A percentile compares a stretch with the other conserved stretches of the same genome.
Conservation (phyloP, 1,140 invertebrate species). For the Drosophila parvula region DNA sequence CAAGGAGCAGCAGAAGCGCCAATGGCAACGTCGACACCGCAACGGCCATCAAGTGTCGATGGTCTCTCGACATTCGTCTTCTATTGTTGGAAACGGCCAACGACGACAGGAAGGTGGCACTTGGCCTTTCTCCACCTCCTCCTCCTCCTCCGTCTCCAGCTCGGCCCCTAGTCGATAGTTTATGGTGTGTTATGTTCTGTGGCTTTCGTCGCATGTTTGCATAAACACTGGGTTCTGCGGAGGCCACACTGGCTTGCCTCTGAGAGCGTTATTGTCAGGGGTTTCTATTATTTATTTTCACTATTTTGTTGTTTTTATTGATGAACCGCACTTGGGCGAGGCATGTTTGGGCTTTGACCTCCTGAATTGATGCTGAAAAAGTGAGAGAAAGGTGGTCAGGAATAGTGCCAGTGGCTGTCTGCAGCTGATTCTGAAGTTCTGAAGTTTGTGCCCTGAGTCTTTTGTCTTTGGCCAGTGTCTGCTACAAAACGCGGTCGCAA, state of each 20-base stretch:
- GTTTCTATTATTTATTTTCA: constrained; percentile 39
- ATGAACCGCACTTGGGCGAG: constrained; percentile 32
- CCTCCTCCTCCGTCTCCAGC: constrained; percentile 13
- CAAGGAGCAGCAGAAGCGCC: constrained; percentile 58
- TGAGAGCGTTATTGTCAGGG: constrained; percentile 33
- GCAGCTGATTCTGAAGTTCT: constrained; percentile 17
- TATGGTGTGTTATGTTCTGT: constrained; percentile 60
- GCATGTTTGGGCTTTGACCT: constrained; percentile 44
- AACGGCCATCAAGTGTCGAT: constrained; percentile 65
- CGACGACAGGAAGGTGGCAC: constrained; percentile 27
- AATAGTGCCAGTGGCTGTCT: neutral
- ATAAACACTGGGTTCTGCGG: constrained; percentile 55
- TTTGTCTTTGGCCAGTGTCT: constrained; percentile 38
- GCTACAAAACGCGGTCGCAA: constrained; percentile 28
- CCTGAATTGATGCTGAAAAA: constrained; percentile 25
- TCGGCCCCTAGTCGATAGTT: constrained; percentile 37
- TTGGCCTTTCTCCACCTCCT: neutral
- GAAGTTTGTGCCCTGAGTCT: constrained; percentile 58
- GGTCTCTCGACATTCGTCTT: constrained; percentile 49
- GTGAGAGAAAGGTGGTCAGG: constrained; percentile 23
- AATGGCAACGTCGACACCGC: constrained; percentile 34
- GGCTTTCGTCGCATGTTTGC: constrained; percentile 80
- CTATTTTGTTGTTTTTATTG: constrained; percentile 32
- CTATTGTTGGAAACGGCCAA: constrained; percentile 50
- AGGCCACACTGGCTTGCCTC: constrained; percentile 22